phyloP scores from a whole-genome alignment of 2,888 invertebrate genomes.

The Cephus runcator region DNA sequence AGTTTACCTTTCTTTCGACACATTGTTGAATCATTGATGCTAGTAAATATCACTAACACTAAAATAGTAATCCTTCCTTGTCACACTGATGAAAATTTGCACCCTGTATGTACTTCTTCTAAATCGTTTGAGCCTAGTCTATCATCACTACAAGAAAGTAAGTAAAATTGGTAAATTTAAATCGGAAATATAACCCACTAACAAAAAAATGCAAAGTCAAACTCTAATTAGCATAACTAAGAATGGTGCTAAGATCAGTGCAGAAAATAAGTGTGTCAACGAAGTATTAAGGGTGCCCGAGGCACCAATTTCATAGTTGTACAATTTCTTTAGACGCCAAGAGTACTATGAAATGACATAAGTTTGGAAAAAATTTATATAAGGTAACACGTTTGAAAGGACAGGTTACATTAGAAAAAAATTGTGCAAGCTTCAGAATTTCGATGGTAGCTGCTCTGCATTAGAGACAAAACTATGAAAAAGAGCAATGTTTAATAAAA shows the following conservation, averaged over 20 bases:
- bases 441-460: background rate
- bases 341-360: background rate
- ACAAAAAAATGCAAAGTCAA: background rate
- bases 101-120: background rate
- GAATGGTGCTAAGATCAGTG: background rate
- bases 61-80: background rate
- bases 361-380: background rate
- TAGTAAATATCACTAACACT: background rate
- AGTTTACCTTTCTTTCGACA: background rate
- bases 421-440: background rate
- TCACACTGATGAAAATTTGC: background rate
- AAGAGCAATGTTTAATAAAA: background rate
- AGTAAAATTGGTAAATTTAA: no score
- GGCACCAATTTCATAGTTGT: background rate
- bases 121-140: background rate
- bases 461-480: background rate
- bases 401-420: background rate
- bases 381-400: background rate
- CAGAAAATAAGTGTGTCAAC: background rate
- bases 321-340: background rate
- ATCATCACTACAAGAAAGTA: background rate
- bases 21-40: background rate
- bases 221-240: background rate
- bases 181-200: background rate
- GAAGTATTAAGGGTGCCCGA: background rate